Percentiles rank a stretch among this genome's conserved stretches.
These are phyloP conservation scores for Monopterus albus DNA, from an alignment of 2,113 vertebrate genomes.

Conservation along the genomic window DNA sequence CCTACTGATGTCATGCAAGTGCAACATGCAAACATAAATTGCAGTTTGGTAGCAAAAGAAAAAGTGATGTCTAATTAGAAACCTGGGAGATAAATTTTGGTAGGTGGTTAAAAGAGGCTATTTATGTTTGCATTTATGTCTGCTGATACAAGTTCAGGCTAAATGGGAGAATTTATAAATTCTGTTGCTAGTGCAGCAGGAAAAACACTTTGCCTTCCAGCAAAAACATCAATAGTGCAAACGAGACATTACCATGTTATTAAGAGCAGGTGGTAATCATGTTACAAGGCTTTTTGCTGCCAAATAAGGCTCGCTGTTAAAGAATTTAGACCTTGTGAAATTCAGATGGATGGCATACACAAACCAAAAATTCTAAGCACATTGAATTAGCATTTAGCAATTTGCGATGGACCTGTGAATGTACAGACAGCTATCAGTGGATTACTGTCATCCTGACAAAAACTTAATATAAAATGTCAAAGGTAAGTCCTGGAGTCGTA, in stretches of 20 bases:
- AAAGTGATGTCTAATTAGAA: not conserved
- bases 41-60: not conserved
- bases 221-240: constrained; percentile 1
- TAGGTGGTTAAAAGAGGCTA: not conserved
- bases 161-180: constrained; percentile 5
- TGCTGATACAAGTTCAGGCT: constrained; percentile 18
- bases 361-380: no score
- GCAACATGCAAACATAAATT: constrained; percentile 11
- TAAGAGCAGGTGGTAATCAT: constrained; percentile 24
- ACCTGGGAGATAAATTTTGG: not conserved
- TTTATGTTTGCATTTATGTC: constrained; percentile 8
- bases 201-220: not conserved
- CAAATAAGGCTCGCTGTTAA: not conserved
- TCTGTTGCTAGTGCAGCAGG: not conserved
- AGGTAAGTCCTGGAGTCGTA: no score
- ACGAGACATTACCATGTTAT: constrained; percentile 18
- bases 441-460: no score
- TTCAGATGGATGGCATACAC: not conserved
- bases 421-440: no score
- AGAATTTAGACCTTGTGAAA: not conserved
- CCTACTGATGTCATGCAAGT: not conserved
- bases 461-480: no score
- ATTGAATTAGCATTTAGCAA: no score
- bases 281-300: not conserved
- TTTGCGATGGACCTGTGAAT: no score